These are phyloP conservation scores for Spialia ferax DNA, from an alignment of 2,888 invertebrate species.

Conservation along the genomic window DNA sequence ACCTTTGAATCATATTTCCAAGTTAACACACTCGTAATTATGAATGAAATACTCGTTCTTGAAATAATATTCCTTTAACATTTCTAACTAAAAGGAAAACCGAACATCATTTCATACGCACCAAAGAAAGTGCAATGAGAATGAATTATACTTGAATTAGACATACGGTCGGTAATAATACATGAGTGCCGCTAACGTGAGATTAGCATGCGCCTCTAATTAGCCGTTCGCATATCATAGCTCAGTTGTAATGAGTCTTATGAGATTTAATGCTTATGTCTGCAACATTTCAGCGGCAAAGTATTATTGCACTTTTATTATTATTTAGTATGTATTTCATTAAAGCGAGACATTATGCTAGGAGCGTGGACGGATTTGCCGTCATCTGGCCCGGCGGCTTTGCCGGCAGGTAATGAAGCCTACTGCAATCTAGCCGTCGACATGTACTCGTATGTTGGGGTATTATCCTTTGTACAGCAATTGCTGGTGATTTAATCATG, in stretches of 20 bases:
- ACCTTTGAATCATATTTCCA: background rate
- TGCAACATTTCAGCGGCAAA: background rate
- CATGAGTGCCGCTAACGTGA: background rate
- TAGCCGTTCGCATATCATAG: slow-evolving; percentile 10
- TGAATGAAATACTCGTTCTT: background rate
- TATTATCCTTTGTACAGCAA: too few species aligned
- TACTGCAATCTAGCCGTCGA: too few species aligned
- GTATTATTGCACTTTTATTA: too few species aligned
- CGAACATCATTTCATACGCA: slow-evolving; percentile 4
- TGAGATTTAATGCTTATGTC: background rate
- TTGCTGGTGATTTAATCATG: too few species aligned
- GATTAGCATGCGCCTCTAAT: slow-evolving; percentile 13
- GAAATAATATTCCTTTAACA: background rate
- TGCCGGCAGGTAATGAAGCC: too few species aligned
- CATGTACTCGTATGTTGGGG: too few species aligned
- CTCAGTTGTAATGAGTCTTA: slow-evolving; percentile 2
- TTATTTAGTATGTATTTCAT: too few species aligned
- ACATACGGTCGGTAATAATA: slow-evolving; percentile 1
- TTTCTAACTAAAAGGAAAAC: background rate
- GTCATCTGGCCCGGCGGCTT: too few species aligned
- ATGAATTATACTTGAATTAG: slow-evolving; percentile 10
- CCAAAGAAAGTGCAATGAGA: slow-evolving; percentile 20
- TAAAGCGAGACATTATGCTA: too few species aligned
- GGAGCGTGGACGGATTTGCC: too few species aligned
- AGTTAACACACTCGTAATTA: background rate